Base-by-base conservation (phyloP, 2,113 vertebrate species). In the Cottus gobio region DNA sequence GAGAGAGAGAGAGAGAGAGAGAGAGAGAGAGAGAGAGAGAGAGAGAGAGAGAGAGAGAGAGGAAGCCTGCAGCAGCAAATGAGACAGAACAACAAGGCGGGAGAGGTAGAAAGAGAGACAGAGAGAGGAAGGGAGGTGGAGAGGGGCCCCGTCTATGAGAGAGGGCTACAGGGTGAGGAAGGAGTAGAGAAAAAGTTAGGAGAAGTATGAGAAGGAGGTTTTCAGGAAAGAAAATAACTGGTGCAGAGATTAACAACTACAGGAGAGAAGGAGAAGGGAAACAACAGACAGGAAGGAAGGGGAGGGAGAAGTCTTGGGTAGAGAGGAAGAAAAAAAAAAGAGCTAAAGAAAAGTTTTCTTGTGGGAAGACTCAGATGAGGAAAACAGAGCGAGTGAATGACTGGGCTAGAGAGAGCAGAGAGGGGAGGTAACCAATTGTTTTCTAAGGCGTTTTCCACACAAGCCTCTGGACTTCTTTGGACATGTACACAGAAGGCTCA, bases 381-480 rank as follows among this genome's bases (percentile, higher is more conserved):
- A 95, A 95, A 95, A 91, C 94, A 94, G 94, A 83, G 73, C 46
- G 82, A 85, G 90, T 91, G 92, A 92, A 95, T 95, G 94, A 91
- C 89, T 88, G 90, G 89, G 87, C 87, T 79, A 71, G 83, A 87
- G 90, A 88, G 83, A 85, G 85, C 87, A 74, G 77, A 87, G 78
- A 86, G 83, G 63, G 80, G 81, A 93, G 90, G 90, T 85, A 93
- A 90, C 85, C 87, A 86, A 75, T 91, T 87, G 82, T 88, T 92
- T 92, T 90, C 80, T 88, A 70, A 95, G 85, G 88, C 74, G 36
- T 85, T 84, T 85, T 91, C 81, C 68, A 75, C 71, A 58, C 79
- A 73, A 83, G 60, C 84, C 75, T 85, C 73, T 69, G 73, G 89
- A 87, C 84, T 77, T 79, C 75, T 85, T 87, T 74, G 90, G 93